phyloP scores from a whole-genome alignment of 2,113 vertebrate genomes.

The Phrynosoma blainvillii region DNA sequence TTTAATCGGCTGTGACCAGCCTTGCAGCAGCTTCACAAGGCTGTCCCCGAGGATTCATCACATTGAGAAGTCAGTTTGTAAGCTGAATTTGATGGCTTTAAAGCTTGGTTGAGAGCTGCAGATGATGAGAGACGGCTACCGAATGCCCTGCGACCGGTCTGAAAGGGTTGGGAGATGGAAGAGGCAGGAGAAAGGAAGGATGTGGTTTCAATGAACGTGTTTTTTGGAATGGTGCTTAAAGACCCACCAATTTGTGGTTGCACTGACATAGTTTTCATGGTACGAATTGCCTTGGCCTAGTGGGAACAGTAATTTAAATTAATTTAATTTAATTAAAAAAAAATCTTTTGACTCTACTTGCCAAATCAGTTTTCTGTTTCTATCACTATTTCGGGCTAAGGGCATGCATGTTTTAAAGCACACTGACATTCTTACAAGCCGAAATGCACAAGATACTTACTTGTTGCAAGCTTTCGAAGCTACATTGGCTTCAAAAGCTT shows the following conservation, averaged over 20 bases:
- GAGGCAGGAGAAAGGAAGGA: not conserved
- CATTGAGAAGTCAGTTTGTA: too few relatives aligned
- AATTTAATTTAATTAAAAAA: not conserved
- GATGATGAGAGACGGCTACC: not conserved
- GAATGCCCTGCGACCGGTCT: not conserved
- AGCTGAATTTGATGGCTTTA: not conserved
- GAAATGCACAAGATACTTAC: too few relatives aligned
- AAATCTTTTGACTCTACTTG: too few relatives aligned
- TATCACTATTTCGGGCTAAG: not conserved
- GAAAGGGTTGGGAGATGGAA: not conserved
- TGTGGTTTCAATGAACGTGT: slow-evolving; percentile 6
- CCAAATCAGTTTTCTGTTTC: too few relatives aligned
- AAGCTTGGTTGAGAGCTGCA: not conserved
- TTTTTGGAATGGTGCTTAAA: not conserved
- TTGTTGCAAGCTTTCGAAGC: too few relatives aligned
- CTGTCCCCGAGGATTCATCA: too few relatives aligned
- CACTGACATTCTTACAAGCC: not conserved
- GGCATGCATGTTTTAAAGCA: not conserved
- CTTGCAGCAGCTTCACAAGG: too few relatives aligned
- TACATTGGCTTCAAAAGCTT: too few relatives aligned
- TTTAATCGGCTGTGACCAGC: not conserved
- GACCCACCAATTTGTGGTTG: not conserved
- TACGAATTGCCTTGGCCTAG: not conserved
- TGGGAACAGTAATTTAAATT: not conserved
- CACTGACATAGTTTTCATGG: not conserved